A percentile compares a stretch with the other conserved stretches of the same genome.
phyloP scores from a whole-genome alignment of 2,113 vertebrate species.

The Aphyosemion australe region DNA sequence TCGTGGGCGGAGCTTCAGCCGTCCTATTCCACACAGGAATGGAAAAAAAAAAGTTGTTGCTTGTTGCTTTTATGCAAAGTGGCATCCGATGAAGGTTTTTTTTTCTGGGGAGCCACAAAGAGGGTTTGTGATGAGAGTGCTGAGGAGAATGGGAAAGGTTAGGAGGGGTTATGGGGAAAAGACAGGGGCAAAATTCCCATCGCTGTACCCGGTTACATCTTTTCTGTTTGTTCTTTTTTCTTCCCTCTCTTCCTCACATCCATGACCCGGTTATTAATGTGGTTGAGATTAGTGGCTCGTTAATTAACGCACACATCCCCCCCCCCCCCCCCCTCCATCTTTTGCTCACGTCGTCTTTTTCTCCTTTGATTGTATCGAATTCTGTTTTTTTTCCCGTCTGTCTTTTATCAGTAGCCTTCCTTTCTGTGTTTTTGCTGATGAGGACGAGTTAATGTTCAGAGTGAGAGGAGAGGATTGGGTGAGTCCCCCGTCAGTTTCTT shows the following conservation, averaged over 20 bases:
- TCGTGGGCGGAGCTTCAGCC: constrained; percentile 58
- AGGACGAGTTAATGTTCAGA: constrained; percentile 51
- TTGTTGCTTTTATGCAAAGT: constrained; percentile 83
- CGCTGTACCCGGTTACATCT: constrained; percentile 54
- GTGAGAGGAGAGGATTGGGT: constrained; percentile 12
- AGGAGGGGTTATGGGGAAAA: constrained; percentile 80
- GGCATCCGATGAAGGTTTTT: constrained; percentile 71
- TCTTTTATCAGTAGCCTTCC: constrained; percentile 52
- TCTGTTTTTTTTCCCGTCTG: constrained; percentile 4
- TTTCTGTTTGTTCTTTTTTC: constrained; percentile 37
- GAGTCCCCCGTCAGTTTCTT: constrained; percentile 8
- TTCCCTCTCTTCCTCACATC: constrained; percentile 55
- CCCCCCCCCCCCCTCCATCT: constrained; percentile 20
- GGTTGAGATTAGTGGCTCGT: constrained; percentile 63
- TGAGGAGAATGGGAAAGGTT: constrained; percentile 71
- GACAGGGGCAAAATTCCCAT: constrained; percentile 78
- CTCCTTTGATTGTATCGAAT: constrained; percentile 51
- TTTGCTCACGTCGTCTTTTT: constrained; percentile 25
- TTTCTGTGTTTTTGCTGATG: constrained; percentile 42
- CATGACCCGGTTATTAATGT: constrained; percentile 72
- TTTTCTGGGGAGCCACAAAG: constrained; percentile 67
- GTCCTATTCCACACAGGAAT: constrained; percentile 50
- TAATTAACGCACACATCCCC: constrained; percentile 61
- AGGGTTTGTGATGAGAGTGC: constrained; percentile 70
- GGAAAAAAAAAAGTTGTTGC: constrained; percentile 71